Evolutionary conservation across 1,140 invertebrate species (phyloP).

Genomic region (Ephestia elutella): DNA sequence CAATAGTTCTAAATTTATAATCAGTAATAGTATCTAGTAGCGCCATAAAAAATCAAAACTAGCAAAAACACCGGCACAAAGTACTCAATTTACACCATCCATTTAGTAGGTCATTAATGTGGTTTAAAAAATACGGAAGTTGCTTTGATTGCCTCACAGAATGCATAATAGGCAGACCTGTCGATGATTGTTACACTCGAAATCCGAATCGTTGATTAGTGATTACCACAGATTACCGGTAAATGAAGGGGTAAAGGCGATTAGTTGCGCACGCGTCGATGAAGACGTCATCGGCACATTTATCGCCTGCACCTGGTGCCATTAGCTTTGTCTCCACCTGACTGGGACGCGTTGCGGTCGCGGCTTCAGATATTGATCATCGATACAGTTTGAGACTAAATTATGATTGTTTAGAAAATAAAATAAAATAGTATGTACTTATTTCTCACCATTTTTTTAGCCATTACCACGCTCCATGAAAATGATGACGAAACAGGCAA

Average conservation of each 20-base stretch:
- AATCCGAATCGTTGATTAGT: slow-evolving; percentile 23
- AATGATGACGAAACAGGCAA: too few species aligned
- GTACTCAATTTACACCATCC: slow-evolving; percentile 41
- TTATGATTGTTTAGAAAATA: neutral
- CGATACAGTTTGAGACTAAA: neutral
- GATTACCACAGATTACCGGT: slow-evolving; percentile 16
- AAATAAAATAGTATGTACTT: too few species aligned
- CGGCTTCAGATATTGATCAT: neutral
- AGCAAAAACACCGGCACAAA: slow-evolving; percentile 27
- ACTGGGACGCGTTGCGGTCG: slow-evolving; percentile 19
- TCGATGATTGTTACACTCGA: slow-evolving; percentile 23
- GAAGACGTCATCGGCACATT: slow-evolving; percentile 37
- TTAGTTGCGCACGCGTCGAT: slow-evolving; percentile 52
- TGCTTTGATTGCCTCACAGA: slow-evolving; percentile 28
- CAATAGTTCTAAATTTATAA: too few species aligned
- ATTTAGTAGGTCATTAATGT: slow-evolving; percentile 22
- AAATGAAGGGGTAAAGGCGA: slow-evolving; percentile 27
- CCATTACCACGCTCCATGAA: too few species aligned
- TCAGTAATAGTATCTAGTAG: too few species aligned
- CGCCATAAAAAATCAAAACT: neutral
- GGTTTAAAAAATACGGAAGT: slow-evolving; percentile 27
- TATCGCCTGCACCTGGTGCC: slow-evolving; percentile 41
- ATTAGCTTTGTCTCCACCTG: slow-evolving; percentile 21
- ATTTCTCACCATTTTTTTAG: too few species aligned
- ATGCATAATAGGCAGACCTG: slow-evolving; percentile 18